Evolutionary conservation across 2,888 invertebrate species (phyloP).

Genomic region (Petrophora chlorosata): DNA sequence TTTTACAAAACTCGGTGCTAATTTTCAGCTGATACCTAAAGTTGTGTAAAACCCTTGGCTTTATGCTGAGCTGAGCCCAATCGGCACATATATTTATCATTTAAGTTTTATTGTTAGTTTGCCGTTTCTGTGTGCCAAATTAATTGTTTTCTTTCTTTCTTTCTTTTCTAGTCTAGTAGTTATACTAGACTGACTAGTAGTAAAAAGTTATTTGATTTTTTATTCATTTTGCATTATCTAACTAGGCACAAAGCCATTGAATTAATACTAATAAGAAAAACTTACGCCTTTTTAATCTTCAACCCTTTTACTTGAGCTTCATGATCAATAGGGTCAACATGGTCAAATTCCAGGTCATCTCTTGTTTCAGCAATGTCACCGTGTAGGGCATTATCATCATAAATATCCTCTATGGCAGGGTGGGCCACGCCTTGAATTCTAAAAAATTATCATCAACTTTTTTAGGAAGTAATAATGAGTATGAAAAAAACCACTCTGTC

Average conservation of each 20-base stretch:
- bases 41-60: too few species aligned
- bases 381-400: slow-evolving; percentile 60
- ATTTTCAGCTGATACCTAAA: too few species aligned
- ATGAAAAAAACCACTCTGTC: background rate
- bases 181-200: too few species aligned
- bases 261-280: background rate
- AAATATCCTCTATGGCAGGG: slow-evolving; percentile 68
- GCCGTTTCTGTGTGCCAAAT: too few species aligned
- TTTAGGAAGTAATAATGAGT: background rate
- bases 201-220: too few species aligned
- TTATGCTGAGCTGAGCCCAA: too few species aligned
- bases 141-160: too few species aligned
- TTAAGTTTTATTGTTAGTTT: too few species aligned
- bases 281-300: slow-evolving; percentile 72
- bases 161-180: too few species aligned
- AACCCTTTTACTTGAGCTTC: slow-evolving; percentile 46
- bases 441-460: slow-evolving; percentile 8
- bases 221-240: too few species aligned
- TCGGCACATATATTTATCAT: too few species aligned
- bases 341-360: slow-evolving; percentile 53
- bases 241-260: background rate
- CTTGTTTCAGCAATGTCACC: slow-evolving; percentile 57
- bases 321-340: slow-evolving; percentile 25
- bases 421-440: slow-evolving; percentile 63
- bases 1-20: too few species aligned